phyloP scores from a whole-genome alignment of 2,888 invertebrate species.

The Polylopha cassiicola region DNA sequence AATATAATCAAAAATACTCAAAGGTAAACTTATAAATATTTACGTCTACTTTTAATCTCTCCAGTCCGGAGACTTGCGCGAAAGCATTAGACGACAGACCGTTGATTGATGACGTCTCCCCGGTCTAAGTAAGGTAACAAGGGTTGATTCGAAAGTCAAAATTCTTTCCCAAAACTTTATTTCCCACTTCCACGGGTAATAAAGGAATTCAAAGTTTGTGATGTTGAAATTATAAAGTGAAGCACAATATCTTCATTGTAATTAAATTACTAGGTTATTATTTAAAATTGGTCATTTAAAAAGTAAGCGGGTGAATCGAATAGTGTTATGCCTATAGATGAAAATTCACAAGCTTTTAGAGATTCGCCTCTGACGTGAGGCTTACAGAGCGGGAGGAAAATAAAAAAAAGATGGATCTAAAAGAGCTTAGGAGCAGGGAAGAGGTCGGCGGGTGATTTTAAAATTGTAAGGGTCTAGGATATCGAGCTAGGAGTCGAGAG shows the following conservation, averaged over 20 bases:
- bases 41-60: no score
- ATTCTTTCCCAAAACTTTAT: conserved; percentile 9
- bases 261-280: conserved; percentile 17
- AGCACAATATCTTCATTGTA: conserved; percentile 15
- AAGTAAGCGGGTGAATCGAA: conserved; percentile 33
- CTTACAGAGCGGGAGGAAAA: no score
- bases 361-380: no score
- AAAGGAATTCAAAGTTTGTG: conserved; percentile 7
- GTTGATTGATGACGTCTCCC: conserved; percentile 10
- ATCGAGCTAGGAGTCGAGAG: conserved; percentile 17
- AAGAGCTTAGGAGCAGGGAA: no score
- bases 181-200: conserved; percentile 9
- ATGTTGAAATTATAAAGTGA: conserved; percentile 8
- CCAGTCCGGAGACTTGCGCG: no score
- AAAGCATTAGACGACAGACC: conserved; percentile 9
- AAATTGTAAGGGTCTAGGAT: conserved; percentile 2
- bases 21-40: background rate
- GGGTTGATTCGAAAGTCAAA: conserved; percentile 12
- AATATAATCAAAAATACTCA: background rate
- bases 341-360: no score
- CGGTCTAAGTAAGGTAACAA: conserved; percentile 3
- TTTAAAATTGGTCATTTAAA: no score
- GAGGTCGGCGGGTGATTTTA: no score
- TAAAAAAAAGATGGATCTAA: no score
- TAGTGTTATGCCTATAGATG: no score